Conservation (phyloP, 2,797 vertebrate genomes). For the Xiphorhynchus erythropygius region DNA sequence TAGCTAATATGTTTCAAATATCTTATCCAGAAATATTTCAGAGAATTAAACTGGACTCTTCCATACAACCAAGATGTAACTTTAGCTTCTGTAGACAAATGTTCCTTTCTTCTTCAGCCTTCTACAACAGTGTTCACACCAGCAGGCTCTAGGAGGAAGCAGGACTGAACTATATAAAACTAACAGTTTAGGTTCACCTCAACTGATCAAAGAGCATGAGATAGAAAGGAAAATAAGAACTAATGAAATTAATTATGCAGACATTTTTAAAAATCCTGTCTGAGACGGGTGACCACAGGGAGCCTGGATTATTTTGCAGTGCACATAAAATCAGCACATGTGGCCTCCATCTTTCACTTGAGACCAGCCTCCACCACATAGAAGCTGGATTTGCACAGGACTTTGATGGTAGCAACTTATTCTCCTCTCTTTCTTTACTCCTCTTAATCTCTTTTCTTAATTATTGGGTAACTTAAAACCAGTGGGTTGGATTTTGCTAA, state of each 20-base stretch:
- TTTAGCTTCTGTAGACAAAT: not conserved
- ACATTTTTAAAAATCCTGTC: not conserved
- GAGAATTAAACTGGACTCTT: not conserved
- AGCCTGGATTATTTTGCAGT: no score
- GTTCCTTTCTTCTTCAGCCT: not conserved
- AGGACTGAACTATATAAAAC: not conserved
- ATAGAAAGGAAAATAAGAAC: not conserved
- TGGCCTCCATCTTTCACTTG: not conserved
- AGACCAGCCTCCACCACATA: not conserved
- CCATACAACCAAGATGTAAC: not conserved
- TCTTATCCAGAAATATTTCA: not conserved
- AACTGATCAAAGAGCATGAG: not conserved
- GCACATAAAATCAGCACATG: not conserved
- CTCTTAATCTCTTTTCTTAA: not conserved
- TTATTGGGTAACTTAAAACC: not conserved
- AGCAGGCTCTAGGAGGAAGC: not conserved
- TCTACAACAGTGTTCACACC: not conserved
- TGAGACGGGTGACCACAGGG: not conserved
- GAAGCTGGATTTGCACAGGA: not conserved
- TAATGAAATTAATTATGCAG: not conserved
- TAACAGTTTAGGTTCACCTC: not conserved
- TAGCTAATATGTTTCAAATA: not conserved
- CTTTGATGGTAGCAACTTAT: not conserved
- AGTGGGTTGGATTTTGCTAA: not conserved
- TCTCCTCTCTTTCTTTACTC: not conserved